These are phyloP conservation scores for Chionomys nivalis DNA, from an alignment of 2,113 vertebrate species.

Conservation along the genomic window DNA sequence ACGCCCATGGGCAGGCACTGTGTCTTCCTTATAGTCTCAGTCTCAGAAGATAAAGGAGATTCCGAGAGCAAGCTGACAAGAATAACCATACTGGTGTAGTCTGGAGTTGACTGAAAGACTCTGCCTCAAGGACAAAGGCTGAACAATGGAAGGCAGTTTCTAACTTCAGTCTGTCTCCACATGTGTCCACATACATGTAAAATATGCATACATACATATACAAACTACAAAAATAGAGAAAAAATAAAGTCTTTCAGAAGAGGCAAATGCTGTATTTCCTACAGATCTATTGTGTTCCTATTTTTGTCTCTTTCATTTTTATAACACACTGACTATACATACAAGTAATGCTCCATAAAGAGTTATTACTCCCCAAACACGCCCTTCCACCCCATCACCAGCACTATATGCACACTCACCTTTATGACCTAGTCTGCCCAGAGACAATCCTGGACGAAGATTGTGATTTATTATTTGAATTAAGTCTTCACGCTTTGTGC, in stretches of 20 bases:
- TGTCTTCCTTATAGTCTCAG: neutral
- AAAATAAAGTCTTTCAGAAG: neutral
- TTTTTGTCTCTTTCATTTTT: neutral
- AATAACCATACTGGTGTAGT: neutral
- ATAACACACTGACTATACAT: neutral
- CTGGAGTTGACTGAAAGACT: neutral
- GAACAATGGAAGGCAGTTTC: neutral
- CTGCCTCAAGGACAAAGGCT: too few species aligned
- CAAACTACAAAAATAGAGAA: neutral
- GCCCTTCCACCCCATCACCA: neutral
- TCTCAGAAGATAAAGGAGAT: neutral
- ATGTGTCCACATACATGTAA: neutral
- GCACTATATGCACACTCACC: conserved; percentile 76
- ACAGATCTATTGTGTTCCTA: neutral
- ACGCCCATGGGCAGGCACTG: neutral
- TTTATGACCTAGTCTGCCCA: conserved; percentile 84
- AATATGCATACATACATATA: neutral
- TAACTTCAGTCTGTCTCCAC: neutral
- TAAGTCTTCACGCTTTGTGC: conserved; percentile 91
- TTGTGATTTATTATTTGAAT: conserved; percentile 94
- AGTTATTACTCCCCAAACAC: neutral
- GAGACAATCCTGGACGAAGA: conserved; percentile 89
- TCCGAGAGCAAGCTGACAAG: neutral
- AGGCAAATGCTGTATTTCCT: neutral
- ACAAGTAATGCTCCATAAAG: neutral